A percentile compares a stretch with the other conserved stretches of the same genome.
Conservation (phyloP, 53 echinoderm and acorn worm genomes). For the Holothuria leucospilota region DNA sequence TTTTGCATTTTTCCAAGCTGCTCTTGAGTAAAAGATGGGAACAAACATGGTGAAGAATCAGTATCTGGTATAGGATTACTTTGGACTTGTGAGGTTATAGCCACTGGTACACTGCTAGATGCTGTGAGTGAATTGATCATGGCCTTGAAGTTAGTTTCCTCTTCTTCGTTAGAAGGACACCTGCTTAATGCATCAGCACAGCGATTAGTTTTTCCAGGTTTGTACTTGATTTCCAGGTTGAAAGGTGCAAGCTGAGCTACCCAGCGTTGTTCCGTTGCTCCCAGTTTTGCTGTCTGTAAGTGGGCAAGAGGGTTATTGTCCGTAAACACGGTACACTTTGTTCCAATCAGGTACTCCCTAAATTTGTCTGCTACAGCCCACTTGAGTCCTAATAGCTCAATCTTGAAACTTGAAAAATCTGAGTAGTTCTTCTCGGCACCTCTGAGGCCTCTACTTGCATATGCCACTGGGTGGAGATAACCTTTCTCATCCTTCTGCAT, state of each 20-base stretch:
- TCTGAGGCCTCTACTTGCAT: conserved; percentile 27
- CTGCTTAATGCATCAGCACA: conserved; percentile 61
- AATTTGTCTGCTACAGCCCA: conserved; percentile 45
- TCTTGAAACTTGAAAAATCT: conserved; percentile 11
- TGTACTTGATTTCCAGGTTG: too few species aligned
- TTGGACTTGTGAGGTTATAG: too few species aligned
- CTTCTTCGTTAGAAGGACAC: conserved; percentile 9
- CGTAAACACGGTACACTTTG: not conserved
- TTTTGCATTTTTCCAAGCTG: conserved; percentile 57
- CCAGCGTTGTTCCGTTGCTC: too few species aligned
- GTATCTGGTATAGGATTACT: too few species aligned
- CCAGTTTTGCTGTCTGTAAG: conserved; percentile 5
- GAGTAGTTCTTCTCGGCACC: too few species aligned
- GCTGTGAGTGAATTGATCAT: not conserved
- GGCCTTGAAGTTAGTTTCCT: too few species aligned
- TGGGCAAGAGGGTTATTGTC: conserved; percentile 43
- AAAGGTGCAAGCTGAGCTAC: too few species aligned
- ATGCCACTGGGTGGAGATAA: conserved; percentile 39
- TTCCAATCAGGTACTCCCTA: conserved; percentile 13
- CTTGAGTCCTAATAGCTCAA: conserved; percentile 18
- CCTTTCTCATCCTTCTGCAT: conserved; percentile 26
- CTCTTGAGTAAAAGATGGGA: conserved; percentile 59
- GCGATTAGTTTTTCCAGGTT: conserved; percentile 24
- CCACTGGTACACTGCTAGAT: not conserved
- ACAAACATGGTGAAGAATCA: too few species aligned